These are phyloP conservation scores for Monarcha castaneiventris DNA, from an alignment of 2,113 vertebrate genomes.

Conservation along the genomic window DNA sequence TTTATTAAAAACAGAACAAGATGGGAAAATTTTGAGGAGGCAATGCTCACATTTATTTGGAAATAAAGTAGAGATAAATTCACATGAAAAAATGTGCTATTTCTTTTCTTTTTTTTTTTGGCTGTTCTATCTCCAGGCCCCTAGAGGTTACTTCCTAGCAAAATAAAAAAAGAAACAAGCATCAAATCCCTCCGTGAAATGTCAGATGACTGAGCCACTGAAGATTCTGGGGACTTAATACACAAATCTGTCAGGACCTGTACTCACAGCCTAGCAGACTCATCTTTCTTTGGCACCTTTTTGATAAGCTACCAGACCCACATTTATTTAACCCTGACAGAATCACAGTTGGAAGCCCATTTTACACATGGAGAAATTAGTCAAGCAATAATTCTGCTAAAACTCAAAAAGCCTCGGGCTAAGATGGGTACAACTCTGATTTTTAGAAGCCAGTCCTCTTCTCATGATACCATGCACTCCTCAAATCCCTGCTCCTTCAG, in stretches of 20 bases:
- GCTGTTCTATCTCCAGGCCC: neutral
- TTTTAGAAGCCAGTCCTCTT: neutral
- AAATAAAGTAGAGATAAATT: neutral
- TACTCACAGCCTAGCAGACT: neutral
- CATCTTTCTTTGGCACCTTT: constrained; percentile 9
- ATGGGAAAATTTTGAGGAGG: neutral
- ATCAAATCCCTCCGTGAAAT: neutral
- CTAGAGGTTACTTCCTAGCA: neutral
- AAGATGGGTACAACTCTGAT: neutral
- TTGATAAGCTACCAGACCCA: constrained; percentile 14
- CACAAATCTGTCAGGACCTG: constrained; percentile 21
- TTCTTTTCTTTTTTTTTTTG: neutral
- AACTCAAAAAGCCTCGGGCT: neutral
- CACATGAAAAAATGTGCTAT: neutral
- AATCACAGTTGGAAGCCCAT: neutral
- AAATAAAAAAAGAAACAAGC: neutral
- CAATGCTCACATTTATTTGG: neutral
- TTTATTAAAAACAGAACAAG: neutral
- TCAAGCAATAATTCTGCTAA: constrained; percentile 33
- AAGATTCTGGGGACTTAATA: neutral
- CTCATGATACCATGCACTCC: neutral
- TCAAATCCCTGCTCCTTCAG: neutral
- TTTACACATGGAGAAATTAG: constrained; percentile 38
- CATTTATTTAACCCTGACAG: constrained; percentile 42
- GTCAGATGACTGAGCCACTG: neutral